Evolutionary conservation across 2,797 vertebrate genomes (phyloP).

Genomic region (Bradypodion ventrale): DNA sequence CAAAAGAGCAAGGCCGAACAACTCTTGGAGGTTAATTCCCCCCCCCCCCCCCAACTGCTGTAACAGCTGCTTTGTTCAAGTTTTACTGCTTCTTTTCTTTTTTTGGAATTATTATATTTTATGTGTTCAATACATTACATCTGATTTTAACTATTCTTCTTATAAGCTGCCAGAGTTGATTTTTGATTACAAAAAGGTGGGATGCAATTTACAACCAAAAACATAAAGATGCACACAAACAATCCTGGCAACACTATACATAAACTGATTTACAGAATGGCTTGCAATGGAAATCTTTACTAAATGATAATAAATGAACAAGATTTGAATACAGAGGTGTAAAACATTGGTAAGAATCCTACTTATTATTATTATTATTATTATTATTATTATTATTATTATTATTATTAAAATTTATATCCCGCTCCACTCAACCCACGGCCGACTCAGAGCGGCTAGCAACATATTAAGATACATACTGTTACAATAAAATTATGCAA

Average conservation of each 20-base stretch:
- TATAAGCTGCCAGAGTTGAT: not conserved
- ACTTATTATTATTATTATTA: too few relatives aligned
- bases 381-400: too few relatives aligned
- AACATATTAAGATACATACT: too few relatives aligned
- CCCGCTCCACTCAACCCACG: too few relatives aligned
- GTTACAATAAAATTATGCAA: too few relatives aligned
- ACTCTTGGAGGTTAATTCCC: not conserved
- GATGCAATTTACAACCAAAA: not conserved
- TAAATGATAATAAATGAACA: not conserved
- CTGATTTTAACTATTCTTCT: not conserved
- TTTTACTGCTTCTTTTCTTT: not conserved
- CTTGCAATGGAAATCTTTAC: accelerated
- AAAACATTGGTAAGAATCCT: not conserved
- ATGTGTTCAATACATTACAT: not conserved
- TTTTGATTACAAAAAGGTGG: not conserved
- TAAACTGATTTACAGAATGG: accelerated
- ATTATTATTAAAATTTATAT: too few relatives aligned
- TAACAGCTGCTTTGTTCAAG: too few relatives aligned
- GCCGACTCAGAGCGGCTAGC: too few relatives aligned
- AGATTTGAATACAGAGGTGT: not conserved
- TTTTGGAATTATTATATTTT: not conserved
- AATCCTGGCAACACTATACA: not conserved
- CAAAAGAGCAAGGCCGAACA: not conserved
- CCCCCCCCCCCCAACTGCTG: too few relatives aligned
- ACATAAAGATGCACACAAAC: not conserved